A percentile compares a stretch with the other conserved stretches of the same genome.
phyloP scores from a whole-genome alignment of 2,113 vertebrate genomes.

The Genyomyrus donnyi region DNA sequence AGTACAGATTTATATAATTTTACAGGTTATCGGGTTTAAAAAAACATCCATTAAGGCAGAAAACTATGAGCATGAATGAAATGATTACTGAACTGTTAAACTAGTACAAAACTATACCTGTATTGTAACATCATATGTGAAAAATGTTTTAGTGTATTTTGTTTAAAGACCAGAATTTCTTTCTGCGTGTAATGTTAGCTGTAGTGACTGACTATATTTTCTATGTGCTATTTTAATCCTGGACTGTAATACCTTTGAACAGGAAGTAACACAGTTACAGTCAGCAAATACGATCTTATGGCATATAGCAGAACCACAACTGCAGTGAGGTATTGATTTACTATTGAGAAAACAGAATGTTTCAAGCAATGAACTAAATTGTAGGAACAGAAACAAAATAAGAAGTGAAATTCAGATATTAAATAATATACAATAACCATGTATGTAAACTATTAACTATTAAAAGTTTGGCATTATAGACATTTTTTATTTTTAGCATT shows the following conservation, averaged over 20 bases:
- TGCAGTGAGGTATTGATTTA: background rate
- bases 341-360: background rate
- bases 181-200: conserved; percentile 45
- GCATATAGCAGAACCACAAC: background rate
- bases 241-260: conserved; percentile 38
- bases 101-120: conserved; percentile 9
- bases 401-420: background rate
- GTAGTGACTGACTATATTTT: conserved; percentile 39
- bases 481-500: background rate
- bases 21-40: background rate
- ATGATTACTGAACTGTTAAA: background rate
- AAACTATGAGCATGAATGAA: background rate
- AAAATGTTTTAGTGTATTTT: conserved; percentile 33
- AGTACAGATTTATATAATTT: background rate
- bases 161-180: conserved; percentile 48
- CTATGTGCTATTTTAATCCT: conserved; percentile 53
- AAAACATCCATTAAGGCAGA: background rate
- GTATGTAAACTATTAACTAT: background rate
- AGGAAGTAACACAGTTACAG: conserved; percentile 40
- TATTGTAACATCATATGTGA: conserved; percentile 35
- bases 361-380: background rate
- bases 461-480: background rate
- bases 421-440: background rate
- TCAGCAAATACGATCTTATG: conserved; percentile 14
- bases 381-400: background rate